These are phyloP conservation scores for Platorchestia sp. DNA, from an alignment of 1,140 invertebrate species.

Conservation along the genomic window DNA sequence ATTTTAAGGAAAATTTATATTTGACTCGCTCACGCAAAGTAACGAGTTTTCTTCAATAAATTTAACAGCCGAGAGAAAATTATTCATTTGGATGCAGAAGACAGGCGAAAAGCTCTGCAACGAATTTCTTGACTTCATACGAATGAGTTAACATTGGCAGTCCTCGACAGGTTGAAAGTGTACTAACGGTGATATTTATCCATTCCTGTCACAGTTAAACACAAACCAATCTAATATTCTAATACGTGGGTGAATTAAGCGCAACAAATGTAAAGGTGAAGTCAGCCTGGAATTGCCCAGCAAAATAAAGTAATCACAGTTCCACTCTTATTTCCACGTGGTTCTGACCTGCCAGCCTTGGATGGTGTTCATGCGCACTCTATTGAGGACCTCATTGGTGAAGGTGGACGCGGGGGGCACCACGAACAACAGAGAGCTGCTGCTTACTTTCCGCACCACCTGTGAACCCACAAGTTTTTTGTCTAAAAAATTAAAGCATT, in stretches of 20 bases:
- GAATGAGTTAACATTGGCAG: neutral
- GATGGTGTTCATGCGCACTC: constrained; percentile 70
- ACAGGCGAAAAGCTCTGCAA: neutral
- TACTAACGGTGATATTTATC: neutral
- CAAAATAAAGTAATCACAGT: neutral
- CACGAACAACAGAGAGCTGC: constrained; percentile 30
- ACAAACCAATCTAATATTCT: neutral
- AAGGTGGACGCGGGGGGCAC: constrained; percentile 14
- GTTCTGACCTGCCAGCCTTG: constrained; percentile 66
- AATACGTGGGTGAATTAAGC: neutral
- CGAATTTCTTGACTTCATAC: neutral
- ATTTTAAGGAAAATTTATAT: neutral
- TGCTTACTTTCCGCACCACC: constrained; percentile 45
- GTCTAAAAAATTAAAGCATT: neutral
- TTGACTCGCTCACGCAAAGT: neutral
- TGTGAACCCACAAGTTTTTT: neutral
- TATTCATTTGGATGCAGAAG: neutral
- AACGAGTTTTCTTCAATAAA: neutral
- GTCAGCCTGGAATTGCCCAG: neutral
- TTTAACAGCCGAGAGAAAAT: neutral
- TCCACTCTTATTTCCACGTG: too few species aligned
- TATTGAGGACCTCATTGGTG: constrained; percentile 45
- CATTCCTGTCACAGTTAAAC: too few species aligned
- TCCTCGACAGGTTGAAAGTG: neutral
- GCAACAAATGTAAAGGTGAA: neutral